Evolutionary conservation across 2,797 vertebrate species (phyloP).

Genomic region (Parauchenoglanis punctatus): DNA sequence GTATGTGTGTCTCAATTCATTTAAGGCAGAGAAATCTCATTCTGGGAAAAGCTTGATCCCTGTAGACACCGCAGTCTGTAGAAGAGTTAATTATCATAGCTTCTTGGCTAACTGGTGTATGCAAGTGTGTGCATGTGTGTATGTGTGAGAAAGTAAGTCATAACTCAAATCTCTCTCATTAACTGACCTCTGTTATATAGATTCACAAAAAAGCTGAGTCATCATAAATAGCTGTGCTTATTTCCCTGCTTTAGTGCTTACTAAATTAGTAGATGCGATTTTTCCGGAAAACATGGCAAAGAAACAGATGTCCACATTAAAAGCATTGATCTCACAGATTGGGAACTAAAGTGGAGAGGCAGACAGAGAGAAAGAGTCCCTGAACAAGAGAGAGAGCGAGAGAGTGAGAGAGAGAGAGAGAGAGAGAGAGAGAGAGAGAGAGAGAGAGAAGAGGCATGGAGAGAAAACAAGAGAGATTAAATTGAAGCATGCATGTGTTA

Average conservation of each 20-base stretch:
- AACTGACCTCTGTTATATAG: neutral
- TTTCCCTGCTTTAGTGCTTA: neutral
- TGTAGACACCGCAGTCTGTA: constrained; percentile 29
- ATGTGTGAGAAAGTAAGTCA: neutral
- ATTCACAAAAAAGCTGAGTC: neutral
- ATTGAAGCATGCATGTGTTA: neutral
- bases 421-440: no score
- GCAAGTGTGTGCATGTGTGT: neutral
- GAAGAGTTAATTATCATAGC: constrained; percentile 55
- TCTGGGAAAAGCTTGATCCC: constrained; percentile 45
- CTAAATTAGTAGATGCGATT: neutral
- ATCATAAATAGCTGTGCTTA: neutral
- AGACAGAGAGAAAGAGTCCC: neutral
- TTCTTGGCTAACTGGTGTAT: constrained; percentile 23
- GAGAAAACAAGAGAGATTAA: neutral
- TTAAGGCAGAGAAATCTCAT: constrained; percentile 47
- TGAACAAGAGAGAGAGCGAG: neutral
- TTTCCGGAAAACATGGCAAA: neutral
- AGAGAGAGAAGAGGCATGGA: no score
- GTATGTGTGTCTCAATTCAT: constrained; percentile 34
- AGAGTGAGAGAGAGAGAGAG: neutral
- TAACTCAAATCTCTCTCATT: neutral
- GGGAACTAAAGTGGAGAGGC: neutral
- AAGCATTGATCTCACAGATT: neutral
- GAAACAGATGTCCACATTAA: neutral